Conservation (phyloP, 1,140 invertebrate genomes). For the Bombus superbus region DNA sequence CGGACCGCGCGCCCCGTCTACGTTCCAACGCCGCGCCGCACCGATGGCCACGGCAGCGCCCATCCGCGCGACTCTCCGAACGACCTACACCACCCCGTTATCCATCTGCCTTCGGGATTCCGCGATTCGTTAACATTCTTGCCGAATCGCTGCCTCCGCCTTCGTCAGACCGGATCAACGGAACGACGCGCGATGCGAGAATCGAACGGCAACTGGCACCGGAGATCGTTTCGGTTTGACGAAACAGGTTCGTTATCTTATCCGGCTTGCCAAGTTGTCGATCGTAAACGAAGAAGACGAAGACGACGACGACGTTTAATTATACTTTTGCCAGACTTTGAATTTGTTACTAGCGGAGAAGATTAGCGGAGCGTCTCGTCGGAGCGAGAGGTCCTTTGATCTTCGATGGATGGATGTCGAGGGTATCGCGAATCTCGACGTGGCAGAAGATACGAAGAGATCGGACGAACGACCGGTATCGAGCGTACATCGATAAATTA, state of each 20-base stretch:
- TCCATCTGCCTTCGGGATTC: slow-evolving; percentile 65
- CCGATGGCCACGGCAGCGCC: slow-evolving; percentile 51
- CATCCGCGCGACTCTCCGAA: slow-evolving; percentile 33
- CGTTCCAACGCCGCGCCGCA: slow-evolving; percentile 29
- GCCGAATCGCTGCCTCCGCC: slow-evolving; percentile 46
- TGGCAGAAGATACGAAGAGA: no score
- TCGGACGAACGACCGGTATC: no score
- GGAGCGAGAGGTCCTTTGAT: no score
- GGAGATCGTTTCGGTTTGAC: not conserved
- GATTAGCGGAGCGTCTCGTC: no score
- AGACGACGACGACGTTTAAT: not conserved
- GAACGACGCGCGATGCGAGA: no score
- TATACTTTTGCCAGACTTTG: not conserved
- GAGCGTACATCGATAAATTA: no score
- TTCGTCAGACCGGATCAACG: no score
- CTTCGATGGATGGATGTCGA: no score
- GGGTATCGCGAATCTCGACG: no score
- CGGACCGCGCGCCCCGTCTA: slow-evolving; percentile 10
- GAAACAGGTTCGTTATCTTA: not conserved
- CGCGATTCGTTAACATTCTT: slow-evolving; percentile 73
- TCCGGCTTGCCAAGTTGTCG: not conserved
- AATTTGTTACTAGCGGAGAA: no score
- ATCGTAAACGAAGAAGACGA: not conserved
- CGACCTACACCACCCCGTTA: slow-evolving; percentile 58
- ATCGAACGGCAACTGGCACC: not conserved